These are phyloP conservation scores for Tachysurus fulvidraco DNA, from an alignment of 2,113 vertebrate species.

Conservation along the genomic window DNA sequence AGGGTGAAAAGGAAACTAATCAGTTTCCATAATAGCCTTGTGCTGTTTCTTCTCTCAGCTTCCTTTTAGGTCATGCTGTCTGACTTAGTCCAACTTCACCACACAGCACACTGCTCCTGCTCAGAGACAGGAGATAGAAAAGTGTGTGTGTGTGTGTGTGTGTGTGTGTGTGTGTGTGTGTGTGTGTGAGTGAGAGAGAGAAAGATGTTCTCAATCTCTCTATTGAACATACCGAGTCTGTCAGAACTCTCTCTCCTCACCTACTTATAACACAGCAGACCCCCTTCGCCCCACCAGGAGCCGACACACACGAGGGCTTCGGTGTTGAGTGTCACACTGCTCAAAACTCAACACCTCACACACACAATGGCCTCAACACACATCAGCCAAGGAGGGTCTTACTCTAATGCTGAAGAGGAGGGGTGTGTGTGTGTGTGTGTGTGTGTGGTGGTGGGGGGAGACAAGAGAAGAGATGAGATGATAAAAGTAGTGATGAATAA, in stretches of 20 bases:
- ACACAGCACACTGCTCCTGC: constrained; percentile 1
- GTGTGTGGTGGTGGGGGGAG: too few species aligned
- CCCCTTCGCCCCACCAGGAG: background rate
- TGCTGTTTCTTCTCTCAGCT: background rate
- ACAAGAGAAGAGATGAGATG: background rate
- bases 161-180: background rate
- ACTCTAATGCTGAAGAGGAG: background rate
- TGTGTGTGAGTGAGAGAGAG: background rate
- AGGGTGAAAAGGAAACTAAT: background rate
- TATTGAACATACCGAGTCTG: background rate
- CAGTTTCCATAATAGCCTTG: background rate
- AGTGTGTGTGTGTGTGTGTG: background rate
- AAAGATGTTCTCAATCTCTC: background rate
- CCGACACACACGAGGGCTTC: background rate
- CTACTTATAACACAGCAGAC: constrained; percentile 32
- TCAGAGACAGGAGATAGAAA: background rate
- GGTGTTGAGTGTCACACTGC: background rate
- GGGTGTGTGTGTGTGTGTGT: too few species aligned
- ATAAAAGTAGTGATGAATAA: too few species aligned
- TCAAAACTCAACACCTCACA: background rate
- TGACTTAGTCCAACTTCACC: background rate
- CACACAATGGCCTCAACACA: background rate
- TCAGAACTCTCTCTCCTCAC: constrained; percentile 36
- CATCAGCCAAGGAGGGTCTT: background rate
- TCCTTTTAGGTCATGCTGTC: background rate